These are phyloP conservation scores for Actenoides hombroni DNA, from an alignment of 2,113 vertebrate species.

Conservation along the genomic window DNA sequence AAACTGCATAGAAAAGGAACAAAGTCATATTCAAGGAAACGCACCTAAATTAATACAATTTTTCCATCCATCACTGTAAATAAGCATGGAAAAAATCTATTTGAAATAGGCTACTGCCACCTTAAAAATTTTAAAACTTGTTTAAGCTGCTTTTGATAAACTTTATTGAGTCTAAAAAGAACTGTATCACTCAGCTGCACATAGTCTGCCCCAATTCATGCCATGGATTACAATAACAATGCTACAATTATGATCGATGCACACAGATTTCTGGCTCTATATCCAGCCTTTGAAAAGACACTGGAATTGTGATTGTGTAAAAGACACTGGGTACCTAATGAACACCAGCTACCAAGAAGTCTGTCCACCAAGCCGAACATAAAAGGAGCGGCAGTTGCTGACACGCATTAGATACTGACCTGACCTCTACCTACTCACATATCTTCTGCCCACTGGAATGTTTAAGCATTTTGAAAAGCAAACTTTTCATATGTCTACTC, in stretches of 20 bases:
- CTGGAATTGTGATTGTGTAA: background rate
- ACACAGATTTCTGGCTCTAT: background rate
- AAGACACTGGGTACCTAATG: background rate
- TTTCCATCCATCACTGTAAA: background rate
- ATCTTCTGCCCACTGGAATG: background rate
- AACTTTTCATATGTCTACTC: background rate
- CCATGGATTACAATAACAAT: background rate
- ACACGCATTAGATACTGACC: background rate
- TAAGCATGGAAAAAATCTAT: background rate
- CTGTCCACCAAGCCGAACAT: background rate
- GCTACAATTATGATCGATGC: background rate
- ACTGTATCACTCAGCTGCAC: background rate
- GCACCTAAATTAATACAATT: background rate
- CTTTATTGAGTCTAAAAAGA: background rate
- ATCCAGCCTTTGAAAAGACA: background rate
- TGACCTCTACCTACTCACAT: background rate
- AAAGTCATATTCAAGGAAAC: background rate
- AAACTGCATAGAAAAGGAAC: background rate
- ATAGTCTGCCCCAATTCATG: background rate
- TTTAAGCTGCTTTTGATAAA: background rate
- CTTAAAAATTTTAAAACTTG: background rate
- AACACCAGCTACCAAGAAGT: background rate
- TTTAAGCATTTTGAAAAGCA: background rate
- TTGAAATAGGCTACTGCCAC: background rate
- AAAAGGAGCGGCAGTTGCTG: background rate